phyloP scores from a whole-genome alignment of 2,113 vertebrate genomes.

The Notothenia coriiceps region DNA sequence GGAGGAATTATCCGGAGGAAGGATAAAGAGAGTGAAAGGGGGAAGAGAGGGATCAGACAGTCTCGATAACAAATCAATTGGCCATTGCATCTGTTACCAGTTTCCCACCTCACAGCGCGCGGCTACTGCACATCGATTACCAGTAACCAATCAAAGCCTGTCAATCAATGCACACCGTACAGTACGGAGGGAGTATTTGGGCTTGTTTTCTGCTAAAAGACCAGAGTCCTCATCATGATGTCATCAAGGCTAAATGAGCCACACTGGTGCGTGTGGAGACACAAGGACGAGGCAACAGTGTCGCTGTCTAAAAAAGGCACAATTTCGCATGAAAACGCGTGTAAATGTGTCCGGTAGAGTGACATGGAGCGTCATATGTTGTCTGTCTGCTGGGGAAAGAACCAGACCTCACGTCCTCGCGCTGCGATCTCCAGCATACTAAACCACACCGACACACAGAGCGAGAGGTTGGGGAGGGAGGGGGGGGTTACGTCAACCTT shows the following conservation, averaged over 20 bases:
- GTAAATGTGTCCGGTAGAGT: constrained; percentile 52
- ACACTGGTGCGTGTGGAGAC: constrained; percentile 59
- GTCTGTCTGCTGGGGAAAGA: constrained; percentile 74
- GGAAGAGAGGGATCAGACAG: constrained; percentile 56
- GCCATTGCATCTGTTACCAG: constrained; percentile 54
- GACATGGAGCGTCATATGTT: constrained; percentile 71
- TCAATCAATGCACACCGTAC: constrained; percentile 54
- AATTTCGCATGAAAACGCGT: constrained; percentile 44
- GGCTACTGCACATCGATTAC: constrained; percentile 40
- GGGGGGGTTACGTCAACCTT: constrained; percentile 77
- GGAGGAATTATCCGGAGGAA: constrained; percentile 3
- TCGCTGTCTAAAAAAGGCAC: constrained; percentile 23
- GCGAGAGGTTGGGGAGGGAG: background rate
- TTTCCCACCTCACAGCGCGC: constrained; percentile 47
- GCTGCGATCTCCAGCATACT: constrained; percentile 80
- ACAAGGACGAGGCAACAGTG: constrained; percentile 52
- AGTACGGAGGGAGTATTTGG: constrained; percentile 14
- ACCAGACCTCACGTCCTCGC: constrained; percentile 81
- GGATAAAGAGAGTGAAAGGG: constrained; percentile 45
- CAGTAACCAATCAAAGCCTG: constrained; percentile 48
- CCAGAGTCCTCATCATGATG: constrained; percentile 65
- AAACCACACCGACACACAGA: constrained; percentile 62
- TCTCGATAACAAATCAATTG: constrained; percentile 76
- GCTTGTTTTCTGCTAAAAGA: constrained; percentile 44
- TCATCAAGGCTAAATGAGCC: constrained; percentile 70